Base-by-base conservation (phyloP, 2,888 invertebrate genomes). In the Andrena trimmerana region DNA sequence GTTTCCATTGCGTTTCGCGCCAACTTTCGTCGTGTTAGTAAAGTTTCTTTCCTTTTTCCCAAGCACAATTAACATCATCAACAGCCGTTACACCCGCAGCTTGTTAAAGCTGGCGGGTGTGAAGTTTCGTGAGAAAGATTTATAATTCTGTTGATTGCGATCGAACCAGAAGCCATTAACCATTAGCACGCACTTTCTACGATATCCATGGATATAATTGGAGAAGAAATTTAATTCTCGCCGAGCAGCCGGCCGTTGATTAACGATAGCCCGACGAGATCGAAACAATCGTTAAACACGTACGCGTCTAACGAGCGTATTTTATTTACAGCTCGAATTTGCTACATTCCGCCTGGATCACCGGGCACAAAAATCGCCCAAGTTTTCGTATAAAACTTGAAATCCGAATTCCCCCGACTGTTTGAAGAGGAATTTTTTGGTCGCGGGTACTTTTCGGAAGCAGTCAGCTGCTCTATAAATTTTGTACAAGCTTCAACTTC, bases 41-140 rank as follows among this genome's bases (percentile, higher is more conserved):
- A 57, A n/a, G 27, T 60, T 42, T 48, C 10, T 20, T 24, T 1
- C 16, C 13, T 42, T 4, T 42, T 42, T 42, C 42, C 16, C 42
- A 42, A 42, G 16, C 42, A 16, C n/a, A 13, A 1, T 57, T 10
- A 62, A 67, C 54, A 31, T 6, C 70, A 48, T 42, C 71, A 1
- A 65, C 24, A 8, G 16, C 50, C n/a, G 31, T 59, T 16, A 36
- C 62, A n/a, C 20, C 50, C 68, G 10, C 29, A 29, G 42, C 27
- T 65, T 50, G 68, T 76, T 68, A 83, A 82, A 69, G 65, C 50
- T 16, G 42, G 63, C 20, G 42, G 4, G 4, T 4, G 16, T 27
- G 62, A 72, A 79, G 66, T 75, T 82, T 74, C 20, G 75, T 36
- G 77, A 82, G 65, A 70, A 79, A 67, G 72, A 81, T 77, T 70